Base-by-base conservation (phyloP, 2,113 vertebrate species). In the Piliocolobus tephrosceles region DNA sequence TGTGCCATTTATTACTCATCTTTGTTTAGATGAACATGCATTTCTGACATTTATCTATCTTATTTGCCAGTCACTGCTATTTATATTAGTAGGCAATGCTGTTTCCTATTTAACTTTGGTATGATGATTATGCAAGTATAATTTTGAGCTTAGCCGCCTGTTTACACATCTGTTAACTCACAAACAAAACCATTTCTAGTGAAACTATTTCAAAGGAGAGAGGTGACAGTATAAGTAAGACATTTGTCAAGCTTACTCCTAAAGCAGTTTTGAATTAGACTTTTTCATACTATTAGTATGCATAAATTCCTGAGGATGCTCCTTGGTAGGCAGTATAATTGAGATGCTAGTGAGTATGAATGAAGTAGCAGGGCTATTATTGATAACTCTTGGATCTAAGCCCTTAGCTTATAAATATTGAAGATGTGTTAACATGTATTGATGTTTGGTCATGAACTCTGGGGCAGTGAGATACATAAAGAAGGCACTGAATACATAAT, bases 401-500 rank as follows among this genome's bases (percentile, higher is more conserved):
- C 32, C 52, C 84, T 94, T 78, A 92, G 52, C 73, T 96, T 94
- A 90, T 95, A 97, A 97, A 96, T 96, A 97, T 83, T 92, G 90
- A 94, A 96, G 93, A 88, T 94, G 75, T 95, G 72, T 92, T 96
- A 93, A 93, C 70, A 82, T 70, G 40, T 85, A 97, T 96, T 96
- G 90, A 90, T 92, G 30, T 90, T 95, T 95, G 66, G 55, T 91
- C 58, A 55, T 92, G 90, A 95, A 94, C 95, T 88, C 87, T 95
- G n/a, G 30, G 70, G n/a, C n/a, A 81, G 68, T 68, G 40, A 95
- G 40, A 82, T 40, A 81, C 9, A 55, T 55, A 93, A 91, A 85
- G 58, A 88, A 84, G 38, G 32, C 30, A 45, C 8, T 85, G 64
- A 95, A 95, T 93, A 70, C 88, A 90, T 96, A 96, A 95, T 75